A percentile compares a stretch with the other conserved stretches of the same genome.
phyloP scores from a whole-genome alignment of 2,888 invertebrate genomes.

The Andrena dorsata region DNA sequence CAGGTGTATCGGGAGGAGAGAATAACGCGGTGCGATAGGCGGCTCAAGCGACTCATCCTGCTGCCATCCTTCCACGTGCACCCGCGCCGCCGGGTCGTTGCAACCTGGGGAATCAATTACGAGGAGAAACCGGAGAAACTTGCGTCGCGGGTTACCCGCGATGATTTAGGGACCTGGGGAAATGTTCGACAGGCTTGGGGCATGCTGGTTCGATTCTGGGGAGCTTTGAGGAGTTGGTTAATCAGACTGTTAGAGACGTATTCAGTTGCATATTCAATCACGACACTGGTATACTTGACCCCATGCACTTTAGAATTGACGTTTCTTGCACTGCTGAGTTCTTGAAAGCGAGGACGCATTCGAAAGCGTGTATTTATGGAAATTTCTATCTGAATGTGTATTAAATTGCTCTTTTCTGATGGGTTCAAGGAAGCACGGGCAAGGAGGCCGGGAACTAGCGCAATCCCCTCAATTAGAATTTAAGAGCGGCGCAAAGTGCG shows the following conservation, averaged over 20 bases:
- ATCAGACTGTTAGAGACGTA: too few relatives aligned
- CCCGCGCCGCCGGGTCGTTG: background rate
- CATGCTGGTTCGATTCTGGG: background rate
- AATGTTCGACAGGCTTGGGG: background rate
- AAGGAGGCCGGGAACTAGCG: background rate
- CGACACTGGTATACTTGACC: too few relatives aligned
- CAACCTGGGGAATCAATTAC: conserved; percentile 50
- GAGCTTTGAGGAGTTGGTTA: background rate
- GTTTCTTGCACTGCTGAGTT: too few relatives aligned
- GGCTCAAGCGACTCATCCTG: conserved; percentile 52
- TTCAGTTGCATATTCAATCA: too few relatives aligned
- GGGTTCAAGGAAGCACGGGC: background rate
- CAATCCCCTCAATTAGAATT: background rate
- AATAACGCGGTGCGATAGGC: conserved; percentile 55
- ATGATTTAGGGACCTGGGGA: conserved; percentile 15
- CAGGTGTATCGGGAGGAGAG: conserved; percentile 71
- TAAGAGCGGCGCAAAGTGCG: conserved; percentile 2
- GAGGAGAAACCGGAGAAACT: conserved; percentile 14
- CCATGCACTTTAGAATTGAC: too few relatives aligned
- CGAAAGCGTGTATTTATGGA: too few relatives aligned
- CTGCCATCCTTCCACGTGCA: conserved; percentile 28
- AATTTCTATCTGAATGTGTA: too few relatives aligned
- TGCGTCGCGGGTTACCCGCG: conserved; percentile 22
- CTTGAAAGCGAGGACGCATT: too few relatives aligned
- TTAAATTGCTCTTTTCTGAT: too few relatives aligned